A percentile compares a stretch with the other conserved stretches of the same genome.
Evolutionary conservation across 2,113 vertebrate species (phyloP).

Genomic region (Laticauda colubrina): DNA sequence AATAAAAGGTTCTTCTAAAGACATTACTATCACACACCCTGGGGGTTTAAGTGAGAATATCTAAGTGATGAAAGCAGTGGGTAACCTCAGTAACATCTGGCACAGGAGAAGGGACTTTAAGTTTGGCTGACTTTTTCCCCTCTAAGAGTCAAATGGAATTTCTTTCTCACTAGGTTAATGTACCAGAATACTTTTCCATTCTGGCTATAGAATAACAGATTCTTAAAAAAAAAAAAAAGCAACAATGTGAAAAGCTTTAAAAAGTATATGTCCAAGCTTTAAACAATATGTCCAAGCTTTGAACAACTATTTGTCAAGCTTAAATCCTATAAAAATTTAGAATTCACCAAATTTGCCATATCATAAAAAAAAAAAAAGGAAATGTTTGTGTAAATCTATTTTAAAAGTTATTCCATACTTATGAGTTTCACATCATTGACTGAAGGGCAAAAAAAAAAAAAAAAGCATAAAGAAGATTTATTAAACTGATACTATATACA

Average conservation of each 20-base stretch:
- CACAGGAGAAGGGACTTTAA: constrained; percentile 25
- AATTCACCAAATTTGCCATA: not conserved
- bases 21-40: constrained; percentile 35
- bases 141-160: constrained; percentile 24
- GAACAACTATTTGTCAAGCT: not conserved
- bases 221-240: not conserved
- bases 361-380: not conserved
- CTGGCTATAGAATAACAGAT: not conserved
- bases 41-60: constrained; percentile 33
- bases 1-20: constrained; percentile 23
- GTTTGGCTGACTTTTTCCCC: not conserved
- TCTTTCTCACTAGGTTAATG: accelerated
- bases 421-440: not conserved
- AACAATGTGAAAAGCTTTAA: not conserved
- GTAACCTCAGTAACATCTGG: constrained; percentile 43
- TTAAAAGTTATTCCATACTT: not conserved
- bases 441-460: not conserved
- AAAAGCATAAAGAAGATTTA: not conserved
- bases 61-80: constrained; percentile 20
- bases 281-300: not conserved
- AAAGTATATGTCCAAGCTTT: not conserved
- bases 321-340: not conserved
- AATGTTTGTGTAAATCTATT: not conserved
- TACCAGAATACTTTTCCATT: not conserved
- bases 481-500: not conserved